These are phyloP conservation scores for Sebastes kiyomatsui DNA, from an alignment of 2,797 vertebrate species.

Conservation along the genomic window DNA sequence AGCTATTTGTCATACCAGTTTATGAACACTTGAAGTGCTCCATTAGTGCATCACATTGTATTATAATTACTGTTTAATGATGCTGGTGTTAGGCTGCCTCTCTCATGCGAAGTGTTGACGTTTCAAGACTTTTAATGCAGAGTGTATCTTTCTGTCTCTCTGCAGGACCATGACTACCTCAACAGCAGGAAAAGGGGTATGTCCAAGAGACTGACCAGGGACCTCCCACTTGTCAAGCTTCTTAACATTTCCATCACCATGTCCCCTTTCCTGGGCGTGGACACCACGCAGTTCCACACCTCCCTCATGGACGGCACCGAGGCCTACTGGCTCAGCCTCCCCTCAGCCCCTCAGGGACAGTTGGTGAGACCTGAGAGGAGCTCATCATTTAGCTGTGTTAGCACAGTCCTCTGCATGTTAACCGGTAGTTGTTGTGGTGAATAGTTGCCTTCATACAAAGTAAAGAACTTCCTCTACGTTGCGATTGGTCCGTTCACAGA, in stretches of 20 bases:
- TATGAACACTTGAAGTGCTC: not conserved
- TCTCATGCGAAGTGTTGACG: not conserved
- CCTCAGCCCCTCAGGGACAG: constrained; percentile 75
- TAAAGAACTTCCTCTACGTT: not conserved
- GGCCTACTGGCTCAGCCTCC: constrained; percentile 87
- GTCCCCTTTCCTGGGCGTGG: constrained; percentile 87
- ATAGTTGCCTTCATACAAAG: not conserved
- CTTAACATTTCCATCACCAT: constrained; percentile 90
- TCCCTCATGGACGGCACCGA: constrained; percentile 81
- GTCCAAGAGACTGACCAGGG: constrained; percentile 76
- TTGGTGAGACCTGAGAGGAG: constrained; percentile 73
- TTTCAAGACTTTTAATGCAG: not conserved
- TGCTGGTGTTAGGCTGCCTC: not conserved
- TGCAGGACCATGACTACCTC: constrained; percentile 83
- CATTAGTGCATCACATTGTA: not conserved
- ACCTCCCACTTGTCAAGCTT: constrained; percentile 81
- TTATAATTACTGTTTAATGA: not conserved
- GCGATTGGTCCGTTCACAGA: not conserved
- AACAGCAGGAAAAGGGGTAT: constrained; percentile 76
- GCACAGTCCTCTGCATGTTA: not conserved
- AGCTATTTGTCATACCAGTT: not conserved
- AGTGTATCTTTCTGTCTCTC: not conserved
- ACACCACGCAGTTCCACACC: constrained; percentile 86
- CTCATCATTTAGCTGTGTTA: not conserved
- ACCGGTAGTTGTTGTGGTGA: not conserved